Evolutionary conservation across 2,888 invertebrate species (phyloP).

Genomic region (Stictocephala bisonia): DNA sequence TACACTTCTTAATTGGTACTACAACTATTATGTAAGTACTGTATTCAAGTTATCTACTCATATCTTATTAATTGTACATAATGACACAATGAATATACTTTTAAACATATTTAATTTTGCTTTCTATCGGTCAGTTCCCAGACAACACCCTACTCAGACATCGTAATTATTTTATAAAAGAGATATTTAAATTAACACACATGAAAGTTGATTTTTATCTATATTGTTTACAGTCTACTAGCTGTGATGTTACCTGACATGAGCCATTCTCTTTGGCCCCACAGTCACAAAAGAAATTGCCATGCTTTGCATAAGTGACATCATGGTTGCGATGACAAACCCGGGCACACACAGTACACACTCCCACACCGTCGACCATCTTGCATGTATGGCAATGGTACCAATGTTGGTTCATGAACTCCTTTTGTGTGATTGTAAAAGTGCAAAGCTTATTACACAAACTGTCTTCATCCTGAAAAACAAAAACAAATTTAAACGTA

Average conservation of each 20-base stretch:
- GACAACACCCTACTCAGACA: no score
- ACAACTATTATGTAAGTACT: no score
- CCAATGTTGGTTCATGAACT: slow-evolving; percentile 99
- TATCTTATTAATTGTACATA: no score
- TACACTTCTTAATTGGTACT: no score
- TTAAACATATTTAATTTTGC: no score
- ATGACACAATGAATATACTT: no score
- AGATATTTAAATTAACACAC: no score
- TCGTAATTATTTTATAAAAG: no score
- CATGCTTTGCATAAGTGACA: slow-evolving; percentile 96
- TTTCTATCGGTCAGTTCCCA: no score
- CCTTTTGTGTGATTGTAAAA: slow-evolving; percentile 95
- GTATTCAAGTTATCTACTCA: no score
- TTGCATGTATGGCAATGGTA: slow-evolving; percentile 99
- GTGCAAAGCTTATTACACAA: slow-evolving; percentile 94
- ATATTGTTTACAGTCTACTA: no score
- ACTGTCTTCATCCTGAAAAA: slow-evolving; percentile 82
- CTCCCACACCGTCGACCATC: slow-evolving; percentile 98
- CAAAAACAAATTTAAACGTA: slow-evolving; percentile 42
- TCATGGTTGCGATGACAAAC: slow-evolving; percentile 98
- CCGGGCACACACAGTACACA: slow-evolving; percentile 96
- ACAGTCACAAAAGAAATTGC: slow-evolving; percentile 99
- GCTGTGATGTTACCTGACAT: slow-evolving; percentile 75
- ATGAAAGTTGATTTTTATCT: no score
- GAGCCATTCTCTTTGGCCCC: slow-evolving; percentile 93